A percentile compares a stretch with the other conserved stretches of the same genome.
These are phyloP conservation scores for Eilema caniola DNA, from an alignment of 2,888 invertebrate species.

Conservation along the genomic window DNA sequence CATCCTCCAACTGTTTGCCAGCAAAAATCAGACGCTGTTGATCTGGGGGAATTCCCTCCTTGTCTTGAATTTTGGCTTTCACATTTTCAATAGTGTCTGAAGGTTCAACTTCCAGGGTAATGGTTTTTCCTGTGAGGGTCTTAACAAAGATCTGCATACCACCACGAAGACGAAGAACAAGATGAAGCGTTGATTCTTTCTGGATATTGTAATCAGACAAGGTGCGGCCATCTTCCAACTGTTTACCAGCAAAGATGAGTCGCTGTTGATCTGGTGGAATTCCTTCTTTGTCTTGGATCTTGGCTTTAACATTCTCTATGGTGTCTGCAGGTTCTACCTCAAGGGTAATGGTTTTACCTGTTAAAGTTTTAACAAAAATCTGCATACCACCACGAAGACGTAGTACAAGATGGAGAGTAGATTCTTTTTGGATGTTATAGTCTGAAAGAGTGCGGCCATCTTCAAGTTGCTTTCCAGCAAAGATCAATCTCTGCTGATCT, in stretches of 20 bases:
- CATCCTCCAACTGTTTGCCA: slow-evolving; percentile 76
- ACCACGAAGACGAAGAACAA: slow-evolving; percentile 71
- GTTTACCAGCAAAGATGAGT: slow-evolving; percentile 73
- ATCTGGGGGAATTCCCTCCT: slow-evolving; percentile 77
- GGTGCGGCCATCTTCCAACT: slow-evolving; percentile 73
- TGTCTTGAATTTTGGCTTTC: slow-evolving; percentile 76
- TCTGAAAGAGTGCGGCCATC: slow-evolving; percentile 56
- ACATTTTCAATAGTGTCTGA: slow-evolving; percentile 78
- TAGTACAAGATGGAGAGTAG: slow-evolving; percentile 55
- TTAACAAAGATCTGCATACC: slow-evolving; percentile 79
- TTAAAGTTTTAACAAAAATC: slow-evolving; percentile 67
- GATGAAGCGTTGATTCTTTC: slow-evolving; percentile 72
- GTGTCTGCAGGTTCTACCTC: slow-evolving; percentile 74
- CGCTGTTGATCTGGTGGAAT: slow-evolving; percentile 76
- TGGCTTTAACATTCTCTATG: slow-evolving; percentile 75
- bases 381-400: slow-evolving; percentile 63
- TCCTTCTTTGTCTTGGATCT: slow-evolving; percentile 75
- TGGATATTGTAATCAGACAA: slow-evolving; percentile 76
- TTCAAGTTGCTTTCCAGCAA: slow-evolving; percentile 58
- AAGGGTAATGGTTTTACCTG: slow-evolving; percentile 69
- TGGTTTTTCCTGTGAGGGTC: slow-evolving; percentile 75
- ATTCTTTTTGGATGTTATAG: slow-evolving; percentile 58
- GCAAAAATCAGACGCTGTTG: slow-evolving; percentile 76
- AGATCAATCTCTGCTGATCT: slow-evolving; percentile 88
- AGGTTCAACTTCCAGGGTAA: slow-evolving; percentile 73